Conservation (phyloP, 2,113 vertebrate species). For the Camelus bactrianus region DNA sequence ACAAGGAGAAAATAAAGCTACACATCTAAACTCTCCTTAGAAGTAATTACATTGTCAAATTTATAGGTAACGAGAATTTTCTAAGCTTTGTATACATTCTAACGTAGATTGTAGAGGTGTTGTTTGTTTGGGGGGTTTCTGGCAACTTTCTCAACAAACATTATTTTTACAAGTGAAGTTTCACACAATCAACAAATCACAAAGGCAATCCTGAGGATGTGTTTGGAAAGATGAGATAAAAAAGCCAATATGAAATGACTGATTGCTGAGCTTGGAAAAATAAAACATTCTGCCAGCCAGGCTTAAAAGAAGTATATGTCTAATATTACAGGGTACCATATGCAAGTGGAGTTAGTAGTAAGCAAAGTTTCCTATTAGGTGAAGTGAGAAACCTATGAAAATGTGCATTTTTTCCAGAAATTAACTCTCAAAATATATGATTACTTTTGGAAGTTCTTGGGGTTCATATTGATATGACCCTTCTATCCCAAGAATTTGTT, state of each 20-base stretch:
- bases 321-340: background rate
- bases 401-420: background rate
- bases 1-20: constrained; percentile 33
- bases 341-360: background rate
- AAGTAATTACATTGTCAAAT: constrained; percentile 43
- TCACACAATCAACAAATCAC: constrained; percentile 68
- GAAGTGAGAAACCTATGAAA: background rate
- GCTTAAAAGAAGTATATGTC: constrained; percentile 17
- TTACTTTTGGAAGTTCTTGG: background rate
- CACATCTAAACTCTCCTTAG: constrained; percentile 19
- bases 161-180: constrained; percentile 46
- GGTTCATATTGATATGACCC: background rate
- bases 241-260: constrained; percentile 6
- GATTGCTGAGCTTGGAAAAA: constrained; percentile 6
- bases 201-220: constrained; percentile 39
- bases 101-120: background rate
- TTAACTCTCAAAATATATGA: background rate
- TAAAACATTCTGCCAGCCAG: constrained; percentile 46
- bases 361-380: background rate
- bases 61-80: constrained; percentile 51
- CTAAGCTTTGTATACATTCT: background rate
- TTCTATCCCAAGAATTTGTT: background rate
- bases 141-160: constrained; percentile 45
- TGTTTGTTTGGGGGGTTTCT: background rate
- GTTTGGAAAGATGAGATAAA: constrained; percentile 51